Evolutionary conservation across 2,888 invertebrate species (phyloP).

Genomic region (Ophion slaviceki): DNA sequence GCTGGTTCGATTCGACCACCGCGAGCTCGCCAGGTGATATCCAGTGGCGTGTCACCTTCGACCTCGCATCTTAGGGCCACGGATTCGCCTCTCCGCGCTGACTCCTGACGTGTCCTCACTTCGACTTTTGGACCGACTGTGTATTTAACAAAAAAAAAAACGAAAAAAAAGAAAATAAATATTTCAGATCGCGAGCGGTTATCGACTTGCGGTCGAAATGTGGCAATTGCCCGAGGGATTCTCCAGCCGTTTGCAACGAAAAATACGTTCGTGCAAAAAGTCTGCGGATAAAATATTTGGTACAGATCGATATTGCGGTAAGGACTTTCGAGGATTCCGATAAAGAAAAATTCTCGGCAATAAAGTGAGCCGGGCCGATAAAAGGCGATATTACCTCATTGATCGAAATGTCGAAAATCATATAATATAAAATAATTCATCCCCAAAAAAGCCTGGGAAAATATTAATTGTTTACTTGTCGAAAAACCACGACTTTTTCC

Average conservation of each 20-base stretch:
- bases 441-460: too few relatives aligned
- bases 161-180: neutral
- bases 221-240: neutral
- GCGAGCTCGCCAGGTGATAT: conserved; percentile 84
- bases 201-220: neutral
- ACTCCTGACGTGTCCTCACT: conserved; percentile 83
- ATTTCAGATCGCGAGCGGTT: neutral
- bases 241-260: neutral
- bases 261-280: neutral
- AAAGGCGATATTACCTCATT: too few relatives aligned
- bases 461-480: too few relatives aligned
- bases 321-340: neutral
- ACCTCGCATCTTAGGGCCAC: conserved; percentile 85
- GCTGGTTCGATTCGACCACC: conserved; percentile 84
- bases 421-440: too few relatives aligned
- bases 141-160: neutral
- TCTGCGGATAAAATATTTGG: neutral
- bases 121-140: conserved; percentile 84
- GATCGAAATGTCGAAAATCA: too few relatives aligned
- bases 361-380: too few relatives aligned
- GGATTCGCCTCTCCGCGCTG: conserved; percentile 85
- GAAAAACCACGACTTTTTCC: too few relatives aligned
- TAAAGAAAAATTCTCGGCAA: neutral
- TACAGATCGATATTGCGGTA: neutral
- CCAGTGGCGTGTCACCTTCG: conserved; percentile 85